Evolutionary conservation across 2,888 invertebrate genomes (phyloP).

Genomic region (Belgica antarctica): DNA sequence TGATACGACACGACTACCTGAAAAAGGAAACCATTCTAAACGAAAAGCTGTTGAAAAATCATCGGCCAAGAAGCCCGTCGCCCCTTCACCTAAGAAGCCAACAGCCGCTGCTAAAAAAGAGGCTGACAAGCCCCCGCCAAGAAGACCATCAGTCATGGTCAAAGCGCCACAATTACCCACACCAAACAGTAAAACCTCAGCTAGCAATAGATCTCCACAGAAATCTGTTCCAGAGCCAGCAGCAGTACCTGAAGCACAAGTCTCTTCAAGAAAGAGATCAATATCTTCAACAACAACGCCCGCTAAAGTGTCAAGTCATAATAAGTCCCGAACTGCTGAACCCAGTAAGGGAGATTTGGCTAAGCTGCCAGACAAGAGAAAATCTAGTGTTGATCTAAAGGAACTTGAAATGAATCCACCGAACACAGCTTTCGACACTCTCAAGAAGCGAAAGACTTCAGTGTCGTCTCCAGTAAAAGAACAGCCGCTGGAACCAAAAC

Average conservation of each 20-base stretch:
- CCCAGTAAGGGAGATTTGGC: conserved; percentile 46
- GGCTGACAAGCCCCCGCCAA: conserved; percentile 44
- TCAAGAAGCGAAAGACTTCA: conserved; percentile 5
- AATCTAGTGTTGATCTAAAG: conserved; percentile 42
- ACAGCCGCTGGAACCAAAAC: neutral
- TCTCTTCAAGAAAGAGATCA: conserved; percentile 49
- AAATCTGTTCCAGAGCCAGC: conserved; percentile 45
- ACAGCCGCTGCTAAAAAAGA: conserved; percentile 45
- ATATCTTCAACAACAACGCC: conserved; percentile 50
- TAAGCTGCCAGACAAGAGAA: conserved; percentile 45
- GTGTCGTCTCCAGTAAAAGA: conserved; percentile 1
- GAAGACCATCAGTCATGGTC: conserved; percentile 42
- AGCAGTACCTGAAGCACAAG: conserved; percentile 45
- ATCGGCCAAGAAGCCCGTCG: conserved; percentile 46
- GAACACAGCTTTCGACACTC: conserved; percentile 33
- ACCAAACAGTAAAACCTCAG: conserved; percentile 33
- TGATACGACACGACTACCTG: conserved; percentile 48
- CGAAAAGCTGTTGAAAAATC: conserved; percentile 46
- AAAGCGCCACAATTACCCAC: conserved; percentile 40
- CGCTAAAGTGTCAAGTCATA: conserved; percentile 44
- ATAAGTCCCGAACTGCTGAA: conserved; percentile 45
- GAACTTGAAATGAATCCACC: conserved; percentile 40
- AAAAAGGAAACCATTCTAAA: conserved; percentile 44
- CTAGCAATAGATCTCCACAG: conserved; percentile 46
- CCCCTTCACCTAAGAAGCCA: conserved; percentile 47